These are phyloP conservation scores for Coptodon bakossiorum DNA, from an alignment of 2,113 vertebrate genomes.

Conservation along the genomic window DNA sequence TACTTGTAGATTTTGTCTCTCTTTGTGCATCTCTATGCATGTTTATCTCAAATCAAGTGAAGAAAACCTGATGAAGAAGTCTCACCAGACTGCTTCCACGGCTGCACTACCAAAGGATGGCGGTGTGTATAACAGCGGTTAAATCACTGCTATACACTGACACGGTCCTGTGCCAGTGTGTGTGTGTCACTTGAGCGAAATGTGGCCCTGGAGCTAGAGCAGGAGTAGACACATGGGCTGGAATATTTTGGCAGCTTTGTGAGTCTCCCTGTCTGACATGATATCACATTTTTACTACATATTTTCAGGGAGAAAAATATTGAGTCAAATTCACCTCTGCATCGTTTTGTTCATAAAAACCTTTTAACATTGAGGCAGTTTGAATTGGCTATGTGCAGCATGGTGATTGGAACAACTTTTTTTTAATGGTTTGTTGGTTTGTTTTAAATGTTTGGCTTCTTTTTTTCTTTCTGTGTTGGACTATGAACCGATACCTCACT, in stretches of 20 bases:
- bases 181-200: background rate
- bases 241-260: background rate
- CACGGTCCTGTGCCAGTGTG: background rate
- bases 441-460: background rate
- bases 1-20: background rate
- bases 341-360: background rate
- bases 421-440: background rate
- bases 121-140: background rate
- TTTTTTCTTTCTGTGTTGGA: background rate
- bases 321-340: background rate
- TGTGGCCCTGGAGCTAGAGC: background rate
- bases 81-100: background rate
- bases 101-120: background rate
- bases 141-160: background rate
- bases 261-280: background rate
- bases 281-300: background rate
- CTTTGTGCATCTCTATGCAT: background rate
- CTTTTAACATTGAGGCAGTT: background rate
- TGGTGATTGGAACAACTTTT: background rate
- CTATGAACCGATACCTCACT: background rate
- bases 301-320: background rate
- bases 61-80: background rate
- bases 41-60: constrained; percentile 7
- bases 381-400: background rate
- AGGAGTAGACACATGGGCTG: background rate